Evolutionary conservation across 1,140 invertebrate genomes (phyloP).

Genomic region (Rhagoletis pomonella): DNA sequence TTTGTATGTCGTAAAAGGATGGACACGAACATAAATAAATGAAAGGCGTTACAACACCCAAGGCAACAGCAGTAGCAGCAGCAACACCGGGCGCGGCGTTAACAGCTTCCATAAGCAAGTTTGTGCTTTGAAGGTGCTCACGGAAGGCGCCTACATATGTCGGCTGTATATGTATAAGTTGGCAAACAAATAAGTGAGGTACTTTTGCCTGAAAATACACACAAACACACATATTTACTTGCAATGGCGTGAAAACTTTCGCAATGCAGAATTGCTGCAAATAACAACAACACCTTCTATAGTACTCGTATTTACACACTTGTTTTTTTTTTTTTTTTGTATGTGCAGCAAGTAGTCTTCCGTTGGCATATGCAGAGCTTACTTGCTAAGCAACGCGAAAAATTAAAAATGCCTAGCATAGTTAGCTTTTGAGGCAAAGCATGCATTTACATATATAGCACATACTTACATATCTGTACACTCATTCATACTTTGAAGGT

Average conservation of each 20-base stretch:
- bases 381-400: not conserved
- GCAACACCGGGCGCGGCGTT: no score
- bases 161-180: not conserved
- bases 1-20: not conserved
- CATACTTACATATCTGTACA: no score
- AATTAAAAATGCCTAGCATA: conserved; percentile 16
- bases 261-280: conserved; percentile 11
- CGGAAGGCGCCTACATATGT: not conserved
- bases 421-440: not conserved
- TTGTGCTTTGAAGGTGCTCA: not conserved
- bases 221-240: not conserved
- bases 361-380: not conserved
- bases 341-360: not conserved
- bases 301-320: no score
- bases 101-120: not conserved
- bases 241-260: conserved; percentile 14
- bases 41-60: conserved; percentile 22
- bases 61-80: no score
- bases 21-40: conserved; percentile 31
- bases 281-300: not conserved
- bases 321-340: no score
- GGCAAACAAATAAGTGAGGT: not conserved
- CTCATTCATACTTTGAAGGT: no score
- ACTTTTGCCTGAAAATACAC: no score
- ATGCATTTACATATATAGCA: not conserved